Conservation (phyloP, 2,888 invertebrate species). For the Drosophila neoperkinsi region DNA sequence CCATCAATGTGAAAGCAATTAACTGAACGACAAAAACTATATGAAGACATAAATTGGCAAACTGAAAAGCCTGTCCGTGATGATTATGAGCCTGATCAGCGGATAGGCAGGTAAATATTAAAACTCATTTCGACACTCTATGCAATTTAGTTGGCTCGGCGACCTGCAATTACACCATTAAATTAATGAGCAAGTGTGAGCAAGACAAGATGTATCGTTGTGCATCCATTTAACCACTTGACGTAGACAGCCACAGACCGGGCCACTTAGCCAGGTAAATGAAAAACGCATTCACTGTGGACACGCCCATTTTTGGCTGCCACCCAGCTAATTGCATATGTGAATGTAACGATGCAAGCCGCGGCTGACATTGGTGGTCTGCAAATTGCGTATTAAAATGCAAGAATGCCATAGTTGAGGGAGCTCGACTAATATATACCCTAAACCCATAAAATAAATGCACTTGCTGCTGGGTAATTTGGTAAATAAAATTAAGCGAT, state of each 20-base stretch:
- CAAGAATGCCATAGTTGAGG: background rate
- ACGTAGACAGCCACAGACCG: background rate
- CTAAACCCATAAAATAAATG: background rate
- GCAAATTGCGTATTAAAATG: slow-evolving; percentile 63
- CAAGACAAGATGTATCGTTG: slow-evolving; percentile 42
- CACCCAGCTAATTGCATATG: slow-evolving; percentile 65
- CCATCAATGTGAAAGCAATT: slow-evolving; percentile 8
- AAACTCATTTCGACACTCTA: slow-evolving; percentile 53
- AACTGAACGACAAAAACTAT: slow-evolving; percentile 41
- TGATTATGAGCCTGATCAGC: slow-evolving; percentile 60
- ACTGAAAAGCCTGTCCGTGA: slow-evolving; percentile 67
- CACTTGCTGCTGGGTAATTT: background rate
- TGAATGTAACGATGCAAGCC: slow-evolving; percentile 18
- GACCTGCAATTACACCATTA: slow-evolving; percentile 77
- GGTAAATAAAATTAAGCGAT: background rate
- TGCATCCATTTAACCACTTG: slow-evolving; percentile 13
- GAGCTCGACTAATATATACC: background rate
- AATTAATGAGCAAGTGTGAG: slow-evolving; percentile 72
- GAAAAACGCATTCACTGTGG: slow-evolving; percentile 68
- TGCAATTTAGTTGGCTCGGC: slow-evolving; percentile 42
- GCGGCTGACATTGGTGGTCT: slow-evolving; percentile 36
- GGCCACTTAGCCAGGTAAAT: slow-evolving; percentile 58
- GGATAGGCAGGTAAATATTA: slow-evolving; percentile 51
- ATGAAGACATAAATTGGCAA: slow-evolving; percentile 79
- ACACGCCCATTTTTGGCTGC: slow-evolving; percentile 69